Base-by-base conservation (phyloP, 2,888 invertebrate species). In the Crossocerus cetratus region DNA sequence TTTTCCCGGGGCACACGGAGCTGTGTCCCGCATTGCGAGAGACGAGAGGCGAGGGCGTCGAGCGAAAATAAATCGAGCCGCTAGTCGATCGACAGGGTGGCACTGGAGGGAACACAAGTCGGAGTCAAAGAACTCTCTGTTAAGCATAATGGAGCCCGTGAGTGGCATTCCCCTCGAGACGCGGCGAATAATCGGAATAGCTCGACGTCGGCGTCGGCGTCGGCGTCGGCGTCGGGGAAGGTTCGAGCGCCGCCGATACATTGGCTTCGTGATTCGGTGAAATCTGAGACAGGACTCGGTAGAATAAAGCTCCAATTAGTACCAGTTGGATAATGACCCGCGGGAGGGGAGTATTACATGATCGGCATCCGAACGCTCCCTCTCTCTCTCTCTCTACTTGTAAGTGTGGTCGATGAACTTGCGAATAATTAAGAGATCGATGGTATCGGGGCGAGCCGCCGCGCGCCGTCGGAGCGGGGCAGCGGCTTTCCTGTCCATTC, bases 361-460 rank as follows among this genome's bases (percentile, higher is more conserved):
- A 32, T 32, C 32, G 32, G 32, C 32, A 32, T 32, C 32, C 5
- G 11, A 32, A 32, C 8, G 22, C 32, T 49, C 22, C 22, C 13
- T 49, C 13, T 2, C 23, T 32, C 61, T 49, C 60, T 18, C 4
- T 55, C 55, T 55, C 55, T 55, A 14, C 18, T 22, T 55, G 20
- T 49, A 11, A 43, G 16, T 21, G 20, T 2, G n/a, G 16, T 20
- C 49, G 16, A 49, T 49, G 49, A 16, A 65, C 65, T 32, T 60
- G 49, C 65, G 65, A 74, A 72, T 74, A 74, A 74, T 74, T 72
- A 72, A 55, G 62, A 60, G 66, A 72, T 72, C 72, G 74, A 72
- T 72, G 66, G 63, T 57, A 63, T 45, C 70, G 32, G 53, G 63
- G 67, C 21, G 44, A 68, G 68, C 53, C 20, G 14, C n/a, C n/a